These are phyloP conservation scores for Tragelaphus oryx DNA, from an alignment of 2,797 vertebrate species.

Conservation along the genomic window DNA sequence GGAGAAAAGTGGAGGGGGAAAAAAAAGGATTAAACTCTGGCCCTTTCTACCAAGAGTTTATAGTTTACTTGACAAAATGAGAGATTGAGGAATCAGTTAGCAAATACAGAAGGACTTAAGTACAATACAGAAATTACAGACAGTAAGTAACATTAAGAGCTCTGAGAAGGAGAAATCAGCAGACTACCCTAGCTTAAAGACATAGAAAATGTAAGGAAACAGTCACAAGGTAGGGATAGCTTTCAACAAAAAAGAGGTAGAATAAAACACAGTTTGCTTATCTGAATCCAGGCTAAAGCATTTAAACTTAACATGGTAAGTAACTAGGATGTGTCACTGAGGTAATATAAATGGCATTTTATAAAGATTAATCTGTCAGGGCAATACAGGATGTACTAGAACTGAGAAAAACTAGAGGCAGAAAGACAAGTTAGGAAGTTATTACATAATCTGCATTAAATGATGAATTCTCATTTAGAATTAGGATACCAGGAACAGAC, in stretches of 20 bases:
- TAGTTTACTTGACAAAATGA: not conserved
- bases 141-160: not conserved
- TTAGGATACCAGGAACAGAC: not conserved
- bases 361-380: not conserved
- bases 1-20: not conserved
- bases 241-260: not conserved
- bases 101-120: not conserved
- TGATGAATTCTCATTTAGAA: constrained; percentile 1
- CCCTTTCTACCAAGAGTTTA: not conserved
- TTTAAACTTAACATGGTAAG: not conserved
- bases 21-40: not conserved
- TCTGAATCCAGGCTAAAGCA: not conserved
- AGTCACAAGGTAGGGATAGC: not conserved
- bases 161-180: not conserved
- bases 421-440: not conserved
- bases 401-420: not conserved
- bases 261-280: not conserved
- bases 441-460: not conserved
- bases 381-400: not conserved
- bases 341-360: not conserved
- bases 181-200: not conserved
- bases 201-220: not conserved
- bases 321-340: not conserved
- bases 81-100: not conserved
- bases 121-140: not conserved